A percentile compares a stretch with the other conserved stretches of the same genome.
These are phyloP conservation scores for Lates japonicus DNA, from an alignment of 2,797 vertebrate species.

Conservation along the genomic window DNA sequence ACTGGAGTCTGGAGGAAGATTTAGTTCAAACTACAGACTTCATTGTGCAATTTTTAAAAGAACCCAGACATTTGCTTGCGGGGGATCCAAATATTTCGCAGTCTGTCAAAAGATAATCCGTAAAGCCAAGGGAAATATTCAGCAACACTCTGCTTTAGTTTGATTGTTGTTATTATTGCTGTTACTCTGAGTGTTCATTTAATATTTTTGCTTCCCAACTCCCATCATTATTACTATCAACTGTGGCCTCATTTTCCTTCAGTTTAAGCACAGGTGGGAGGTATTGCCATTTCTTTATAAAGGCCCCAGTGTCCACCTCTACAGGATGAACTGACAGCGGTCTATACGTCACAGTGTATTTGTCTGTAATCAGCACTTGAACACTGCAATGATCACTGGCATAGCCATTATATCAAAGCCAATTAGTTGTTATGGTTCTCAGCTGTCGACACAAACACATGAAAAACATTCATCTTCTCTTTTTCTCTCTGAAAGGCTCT, in stretches of 20 bases:
- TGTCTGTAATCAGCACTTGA: conserved; percentile 2
- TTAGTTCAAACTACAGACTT: conserved; percentile 37
- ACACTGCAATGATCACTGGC: conserved; percentile 7
- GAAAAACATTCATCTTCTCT: not conserved
- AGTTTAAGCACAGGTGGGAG: not conserved
- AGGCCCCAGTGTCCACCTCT: not conserved
- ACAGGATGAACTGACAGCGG: not conserved
- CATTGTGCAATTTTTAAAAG: conserved; percentile 10
- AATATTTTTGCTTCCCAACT: not conserved
- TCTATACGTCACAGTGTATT: conserved; percentile 1
- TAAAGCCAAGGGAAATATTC: conserved; percentile 26
- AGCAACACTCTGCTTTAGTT: conserved; percentile 1
- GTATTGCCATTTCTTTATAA: conserved; percentile 1
- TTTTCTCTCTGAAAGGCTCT: conserved; percentile 1
- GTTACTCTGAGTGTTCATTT: conserved; percentile 5
- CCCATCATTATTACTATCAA: conserved; percentile 1
- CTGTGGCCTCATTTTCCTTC: not conserved
- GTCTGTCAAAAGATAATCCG: conserved; percentile 35
- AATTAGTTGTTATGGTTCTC: conserved; percentile 8
- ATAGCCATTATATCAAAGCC: conserved; percentile 10
- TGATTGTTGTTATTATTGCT: conserved; percentile 27
- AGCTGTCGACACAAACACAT: not conserved
- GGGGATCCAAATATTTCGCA: conserved; percentile 29
- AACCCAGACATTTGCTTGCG: conserved; percentile 7
- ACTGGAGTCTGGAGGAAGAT: conserved; percentile 1